Base-by-base conservation (phyloP, 30 jellyfish, hydroid and myxozoan genomes). In the Mastigias papua region DNA sequence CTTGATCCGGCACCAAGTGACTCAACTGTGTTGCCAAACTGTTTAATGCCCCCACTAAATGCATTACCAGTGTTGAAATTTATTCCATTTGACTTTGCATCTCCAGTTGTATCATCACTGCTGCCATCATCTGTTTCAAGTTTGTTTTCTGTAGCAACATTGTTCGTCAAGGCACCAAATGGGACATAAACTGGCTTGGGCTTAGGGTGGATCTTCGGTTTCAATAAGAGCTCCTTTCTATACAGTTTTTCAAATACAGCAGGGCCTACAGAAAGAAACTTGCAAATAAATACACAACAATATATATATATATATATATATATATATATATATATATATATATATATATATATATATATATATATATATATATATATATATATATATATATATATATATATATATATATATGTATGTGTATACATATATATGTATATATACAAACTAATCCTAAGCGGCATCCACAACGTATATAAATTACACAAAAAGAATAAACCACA, bases 211-310 rank as follows among this genome's bases (percentile, higher is more conserved):
- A 84, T 80, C 49, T 48, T 76, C 31, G 95, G 95, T 46, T 66
- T 87, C 57, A 65, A 35, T 28, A 76, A 29, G 78, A 37, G 74
- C 33, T 87, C 82, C 27, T 76, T 68, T 34, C 30, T 76, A 66
- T 87, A 68, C 34, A 87, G 87, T 34, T 87, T 31, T 49, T 76
- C 79, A 34, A 42, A 78, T 48, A 84, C 79, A 1, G 29, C 86
- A 49, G 85, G 90, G 37, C 90, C 95, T 87, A 37, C 1, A 35
- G 31, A 63, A 62, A n/a, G n/a, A n/a, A n/a, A n/a, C n/a, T n/a
- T n/a, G n/a, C n/a, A n/a, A n/a, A n/a, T n/a, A n/a, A n/a, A n/a
- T n/a, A n/a, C n/a, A n/a, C n/a, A n/a, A n/a, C n/a, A n/a, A n/a
- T n/a, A n/a, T n/a, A n/a, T n/a, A n/a, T n/a, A n/a, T n/a, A n/a